Percentiles rank a stretch among this genome's conserved stretches.
phyloP scores from a whole-genome alignment of 2,888 invertebrate species.

The Catonia carolina region DNA sequence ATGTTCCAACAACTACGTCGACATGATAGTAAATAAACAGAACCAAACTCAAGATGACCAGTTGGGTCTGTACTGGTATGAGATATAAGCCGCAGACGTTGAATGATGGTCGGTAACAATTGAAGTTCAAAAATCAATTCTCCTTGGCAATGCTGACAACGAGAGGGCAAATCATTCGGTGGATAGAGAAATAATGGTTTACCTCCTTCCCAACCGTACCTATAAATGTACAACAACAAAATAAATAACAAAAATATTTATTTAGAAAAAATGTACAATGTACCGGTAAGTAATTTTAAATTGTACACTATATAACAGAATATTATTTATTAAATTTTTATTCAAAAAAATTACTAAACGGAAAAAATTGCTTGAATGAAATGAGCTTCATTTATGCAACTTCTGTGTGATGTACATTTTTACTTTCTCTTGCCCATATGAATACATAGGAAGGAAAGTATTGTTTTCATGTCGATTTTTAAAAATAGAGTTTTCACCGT shows the following conservation, averaged over 20 bases:
- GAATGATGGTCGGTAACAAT: constrained; percentile 71
- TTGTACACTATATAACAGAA: not conserved
- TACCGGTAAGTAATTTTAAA: not conserved
- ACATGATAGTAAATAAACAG: constrained; percentile 79
- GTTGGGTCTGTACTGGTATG: constrained; percentile 23
- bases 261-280: too few species aligned
- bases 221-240: constrained; percentile 43
- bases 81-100: constrained; percentile 52
- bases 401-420: too few species aligned
- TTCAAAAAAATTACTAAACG: not conserved
- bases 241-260: constrained; percentile 7
- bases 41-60: constrained; percentile 69
- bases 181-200: constrained; percentile 64
- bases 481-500: too few species aligned
- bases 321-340: not conserved
- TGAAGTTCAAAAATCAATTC: constrained; percentile 75
- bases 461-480: too few species aligned
- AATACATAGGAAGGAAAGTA: too few species aligned
- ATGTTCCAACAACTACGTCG: constrained; percentile 76
- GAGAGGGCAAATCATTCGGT: constrained; percentile 47
- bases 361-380: too few species aligned
- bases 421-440: too few species aligned
- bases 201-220: constrained; percentile 65
- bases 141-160: constrained; percentile 63
- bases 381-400: too few species aligned